Evolutionary conservation across 2,888 invertebrate genomes (phyloP).

Genomic region (Saturnia pavonia): DNA sequence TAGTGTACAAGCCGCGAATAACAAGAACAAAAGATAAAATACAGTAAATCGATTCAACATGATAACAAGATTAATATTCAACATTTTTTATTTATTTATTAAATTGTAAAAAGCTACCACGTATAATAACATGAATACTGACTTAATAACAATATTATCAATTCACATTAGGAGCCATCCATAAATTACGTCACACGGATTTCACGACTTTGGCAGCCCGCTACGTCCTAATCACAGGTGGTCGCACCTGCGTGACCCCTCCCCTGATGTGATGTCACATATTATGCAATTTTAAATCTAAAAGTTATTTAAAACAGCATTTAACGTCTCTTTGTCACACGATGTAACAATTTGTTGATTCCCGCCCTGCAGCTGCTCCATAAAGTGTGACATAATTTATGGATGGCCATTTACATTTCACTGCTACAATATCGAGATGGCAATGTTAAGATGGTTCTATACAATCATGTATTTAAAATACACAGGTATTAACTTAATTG

Average conservation of each 20-base stretch:
- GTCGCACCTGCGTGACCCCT: too few relatives aligned
- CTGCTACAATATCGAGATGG: not conserved
- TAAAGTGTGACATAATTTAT: too few relatives aligned
- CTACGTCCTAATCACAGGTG: too few relatives aligned
- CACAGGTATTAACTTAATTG: not conserved
- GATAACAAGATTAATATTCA: conserved; percentile 30
- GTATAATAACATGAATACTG: conserved; percentile 29
- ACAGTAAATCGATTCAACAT: conserved; percentile 35
- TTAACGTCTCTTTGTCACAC: too few relatives aligned
- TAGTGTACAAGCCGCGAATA: conserved; percentile 34
- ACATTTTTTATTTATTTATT: conserved; percentile 20
- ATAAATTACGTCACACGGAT: too few relatives aligned
- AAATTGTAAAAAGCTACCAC: conserved; percentile 27
- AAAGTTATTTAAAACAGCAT: too few relatives aligned
- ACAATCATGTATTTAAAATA: conserved; percentile 4
- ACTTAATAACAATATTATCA: conserved; percentile 28
- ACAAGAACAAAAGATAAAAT: conserved; percentile 27
- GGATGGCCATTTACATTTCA: not conserved
- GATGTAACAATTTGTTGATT: too few relatives aligned
- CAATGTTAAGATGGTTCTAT: not conserved
- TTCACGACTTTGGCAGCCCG: too few relatives aligned
- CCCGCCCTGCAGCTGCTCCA: too few relatives aligned
- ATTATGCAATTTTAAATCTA: too few relatives aligned
- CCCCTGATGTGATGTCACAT: too few relatives aligned
- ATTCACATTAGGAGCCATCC: not conserved